Evolutionary conservation across 2,888 invertebrate genomes (phyloP).

Genomic region (Limnephilus lunatus): DNA sequence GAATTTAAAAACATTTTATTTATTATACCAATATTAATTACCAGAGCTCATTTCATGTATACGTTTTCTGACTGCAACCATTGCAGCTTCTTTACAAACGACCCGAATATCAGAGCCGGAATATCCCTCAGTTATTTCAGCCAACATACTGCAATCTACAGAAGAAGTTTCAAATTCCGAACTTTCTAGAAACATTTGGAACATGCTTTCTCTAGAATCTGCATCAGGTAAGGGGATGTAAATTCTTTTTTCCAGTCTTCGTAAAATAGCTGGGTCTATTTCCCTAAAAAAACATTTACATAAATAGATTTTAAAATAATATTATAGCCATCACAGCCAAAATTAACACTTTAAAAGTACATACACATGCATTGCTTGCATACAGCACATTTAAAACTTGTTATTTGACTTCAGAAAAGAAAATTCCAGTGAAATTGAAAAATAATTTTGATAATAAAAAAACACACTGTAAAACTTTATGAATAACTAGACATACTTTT

Average conservation of each 20-base stretch:
- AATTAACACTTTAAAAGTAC: no score
- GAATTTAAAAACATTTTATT: not conserved
- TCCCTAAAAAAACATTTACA: conserved; percentile 77
- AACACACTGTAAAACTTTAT: no score
- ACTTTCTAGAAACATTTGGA: conserved; percentile 79
- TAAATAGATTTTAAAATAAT: no score
- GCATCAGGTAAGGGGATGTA: conserved; percentile 86
- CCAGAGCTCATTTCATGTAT: conserved; percentile 43
- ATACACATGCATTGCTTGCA: no score
- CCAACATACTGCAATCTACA: conserved; percentile 74
- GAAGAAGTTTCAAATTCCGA: conserved; percentile 73
- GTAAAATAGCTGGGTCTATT: conserved; percentile 90
- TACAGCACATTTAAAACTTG: no score
- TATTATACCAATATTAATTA: not conserved
- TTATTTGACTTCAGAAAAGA: no score
- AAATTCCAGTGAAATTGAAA: no score
- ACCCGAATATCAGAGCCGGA: conserved; percentile 93
- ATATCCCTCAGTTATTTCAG: conserved; percentile 83
- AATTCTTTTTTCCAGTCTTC: conserved; percentile 92
- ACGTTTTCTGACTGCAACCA: conserved; percentile 84
- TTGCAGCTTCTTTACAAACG: conserved; percentile 92
- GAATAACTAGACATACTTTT: no score
- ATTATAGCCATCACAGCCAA: no score
- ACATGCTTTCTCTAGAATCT: conserved; percentile 82
- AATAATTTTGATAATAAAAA: no score